Conservation (phyloP, 2,888 invertebrate genomes). For the Syrista parreyssii region DNA sequence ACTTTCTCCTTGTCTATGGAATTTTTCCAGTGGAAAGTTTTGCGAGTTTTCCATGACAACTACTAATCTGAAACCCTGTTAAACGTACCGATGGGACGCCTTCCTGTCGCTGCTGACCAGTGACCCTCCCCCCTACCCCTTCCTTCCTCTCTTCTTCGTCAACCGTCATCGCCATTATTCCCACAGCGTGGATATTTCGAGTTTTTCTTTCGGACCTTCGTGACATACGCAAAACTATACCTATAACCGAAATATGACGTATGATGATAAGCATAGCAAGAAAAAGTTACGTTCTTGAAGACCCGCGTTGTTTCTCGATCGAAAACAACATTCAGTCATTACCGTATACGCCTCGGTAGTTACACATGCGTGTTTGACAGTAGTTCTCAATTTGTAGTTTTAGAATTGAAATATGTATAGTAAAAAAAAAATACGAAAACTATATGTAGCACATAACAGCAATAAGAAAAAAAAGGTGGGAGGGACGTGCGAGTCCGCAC, state of each 20-base stretch:
- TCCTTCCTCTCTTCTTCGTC: background rate
- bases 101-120: background rate
- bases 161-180: background rate
- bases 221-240: background rate
- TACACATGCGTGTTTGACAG: background rate
- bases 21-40: background rate
- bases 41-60: background rate
- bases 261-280: background rate
- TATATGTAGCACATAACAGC: too few relatives aligned
- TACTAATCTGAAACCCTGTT: background rate
- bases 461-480: too few relatives aligned
- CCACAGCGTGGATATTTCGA: background rate
- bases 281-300: background rate
- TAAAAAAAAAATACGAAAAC: too few relatives aligned
- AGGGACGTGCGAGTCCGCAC: too few relatives aligned
- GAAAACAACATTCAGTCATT: too few relatives aligned
- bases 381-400: too few relatives aligned
- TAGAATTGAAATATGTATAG: too few relatives aligned
- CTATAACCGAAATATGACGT: background rate
- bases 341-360: background rate
- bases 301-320: background rate
- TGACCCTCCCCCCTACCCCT: background rate
- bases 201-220: background rate
- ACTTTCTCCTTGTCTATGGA: background rate
- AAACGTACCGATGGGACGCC: background rate